phyloP scores from a whole-genome alignment of 92 coral and sea anemone genomes.

The Montipora capitata region DNA sequence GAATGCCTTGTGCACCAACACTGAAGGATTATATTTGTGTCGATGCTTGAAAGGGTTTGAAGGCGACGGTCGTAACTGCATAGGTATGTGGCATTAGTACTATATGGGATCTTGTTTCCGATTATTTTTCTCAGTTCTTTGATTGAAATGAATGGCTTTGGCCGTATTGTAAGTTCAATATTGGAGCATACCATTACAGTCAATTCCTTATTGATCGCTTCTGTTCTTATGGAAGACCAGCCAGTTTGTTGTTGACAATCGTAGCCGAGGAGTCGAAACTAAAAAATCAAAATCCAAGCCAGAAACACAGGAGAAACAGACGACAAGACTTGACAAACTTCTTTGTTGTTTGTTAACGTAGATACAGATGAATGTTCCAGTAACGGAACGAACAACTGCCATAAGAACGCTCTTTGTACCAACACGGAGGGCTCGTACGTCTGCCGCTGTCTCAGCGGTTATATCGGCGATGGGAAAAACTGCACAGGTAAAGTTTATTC shows the following conservation, averaged over 20 bases:
- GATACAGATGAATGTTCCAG: conserved; percentile 53
- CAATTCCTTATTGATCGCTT: too few species aligned
- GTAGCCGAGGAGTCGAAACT: too few species aligned
- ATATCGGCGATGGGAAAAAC: conserved; percentile 61
- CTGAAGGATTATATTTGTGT: conserved; percentile 75
- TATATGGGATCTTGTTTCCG: too few species aligned
- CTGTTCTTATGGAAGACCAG: too few species aligned
- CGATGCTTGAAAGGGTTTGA: conserved; percentile 70
- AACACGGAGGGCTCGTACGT: conserved; percentile 75
- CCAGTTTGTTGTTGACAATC: too few species aligned
- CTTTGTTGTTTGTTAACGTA: background rate
- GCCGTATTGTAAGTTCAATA: too few species aligned
- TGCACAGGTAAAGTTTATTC: background rate
- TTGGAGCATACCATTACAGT: too few species aligned
- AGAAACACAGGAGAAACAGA: too few species aligned
- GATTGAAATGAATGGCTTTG: too few species aligned
- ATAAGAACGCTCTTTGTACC: conserved; percentile 73
- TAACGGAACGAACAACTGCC: conserved; percentile 46
- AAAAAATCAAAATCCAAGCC: too few species aligned
- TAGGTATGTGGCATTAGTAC: conserved; percentile 42
- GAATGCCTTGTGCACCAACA: conserved; percentile 77
- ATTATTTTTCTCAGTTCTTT: too few species aligned
- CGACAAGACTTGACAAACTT: too few species aligned
- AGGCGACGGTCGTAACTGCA: conserved; percentile 75
- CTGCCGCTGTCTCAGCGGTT: conserved; percentile 77